Conservation (phyloP, 2,113 vertebrate species). For the Epinephelus lanceolatus region DNA sequence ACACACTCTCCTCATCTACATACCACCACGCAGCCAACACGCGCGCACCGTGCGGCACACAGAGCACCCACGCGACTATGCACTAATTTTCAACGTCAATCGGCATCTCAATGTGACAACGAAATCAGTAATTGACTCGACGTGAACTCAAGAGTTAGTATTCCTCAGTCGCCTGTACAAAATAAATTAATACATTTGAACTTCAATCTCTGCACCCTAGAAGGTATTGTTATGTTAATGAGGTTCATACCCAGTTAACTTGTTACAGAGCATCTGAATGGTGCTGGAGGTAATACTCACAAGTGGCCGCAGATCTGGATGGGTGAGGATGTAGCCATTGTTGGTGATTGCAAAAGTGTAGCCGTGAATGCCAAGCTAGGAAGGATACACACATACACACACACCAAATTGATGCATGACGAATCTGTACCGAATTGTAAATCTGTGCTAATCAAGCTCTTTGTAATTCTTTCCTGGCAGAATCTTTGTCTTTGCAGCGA, state of each 20-base stretch:
- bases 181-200: conserved; percentile 52
- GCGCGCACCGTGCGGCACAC: conserved; percentile 41
- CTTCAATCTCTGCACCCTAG: conserved; percentile 24
- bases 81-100: conserved; percentile 41
- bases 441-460: conserved; percentile 68
- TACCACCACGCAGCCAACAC: conserved; percentile 60
- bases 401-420: conserved; percentile 39
- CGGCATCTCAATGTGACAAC: conserved; percentile 23
- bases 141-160: conserved; percentile 38
- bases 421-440: conserved; percentile 64
- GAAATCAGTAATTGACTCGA: conserved; percentile 57
- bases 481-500: conserved; percentile 42
- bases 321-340: conserved; percentile 98
- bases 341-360: conserved; percentile 99
- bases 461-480: conserved; percentile 55
- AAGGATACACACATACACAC: conserved; percentile 47
- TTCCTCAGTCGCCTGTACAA: conserved; percentile 20
- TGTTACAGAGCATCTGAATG: not conserved
- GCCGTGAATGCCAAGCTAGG: conserved; percentile 97
- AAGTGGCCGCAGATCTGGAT: conserved; percentile 96
- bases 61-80: conserved; percentile 25
- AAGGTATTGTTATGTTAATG: conserved; percentile 47
- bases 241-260: conserved; percentile 27
- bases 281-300: conserved; percentile 84
- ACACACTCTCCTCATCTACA: conserved; percentile 73